Base-by-base conservation (phyloP, 2,113 vertebrate genomes). In the Benitochromis conjunctus region DNA sequence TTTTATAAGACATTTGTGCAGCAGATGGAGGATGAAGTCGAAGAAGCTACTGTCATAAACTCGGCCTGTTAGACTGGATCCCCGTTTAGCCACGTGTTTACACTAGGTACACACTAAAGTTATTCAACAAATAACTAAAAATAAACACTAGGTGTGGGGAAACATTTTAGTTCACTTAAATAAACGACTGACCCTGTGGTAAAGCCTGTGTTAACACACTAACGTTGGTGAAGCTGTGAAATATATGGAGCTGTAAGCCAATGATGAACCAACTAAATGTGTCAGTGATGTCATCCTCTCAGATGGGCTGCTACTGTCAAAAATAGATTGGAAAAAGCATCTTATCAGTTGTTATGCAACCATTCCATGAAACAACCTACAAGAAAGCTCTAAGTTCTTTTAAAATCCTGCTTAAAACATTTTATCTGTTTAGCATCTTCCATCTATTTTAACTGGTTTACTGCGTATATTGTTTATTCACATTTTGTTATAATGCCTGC, bases 1-100 rank as follows among this genome's bases (percentile, higher is more conserved):
- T 92, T 95, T 93, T 18, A 93, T 93, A 5, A 83, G 66, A 60
- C 54, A 51, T 31, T 29, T 24, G 71, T 55, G 29, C 5, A 69
- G 85, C 89, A 94, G 90, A 85, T 85, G 87, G 69, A 74, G 54
- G 31, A 58, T 9, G 55, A 79, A 12, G 80, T 29, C 7, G 11
- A 5, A 60, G 56, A 18, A 57, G 26, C 9, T 19, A 19, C 24
- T 19, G 43, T 76, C 29, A 51, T 51, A 51, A 48, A 74, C 69
- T 16, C 16, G 11, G 24, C 69, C 24, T 6, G 11, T 29, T 31
- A 74, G 43, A 48, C 14, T 51, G 69, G 26, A 74, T 51, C 43
- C 43, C 51, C 48, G 24, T 48, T 74, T 48, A 74, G 10, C 10
- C 43, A 29, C 9, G 1, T 74, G 41, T 3, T 74, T 29, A 29